Evolutionary conservation across 1,140 invertebrate genomes (phyloP).

Genomic region (Drosophila quadrilineata): DNA sequence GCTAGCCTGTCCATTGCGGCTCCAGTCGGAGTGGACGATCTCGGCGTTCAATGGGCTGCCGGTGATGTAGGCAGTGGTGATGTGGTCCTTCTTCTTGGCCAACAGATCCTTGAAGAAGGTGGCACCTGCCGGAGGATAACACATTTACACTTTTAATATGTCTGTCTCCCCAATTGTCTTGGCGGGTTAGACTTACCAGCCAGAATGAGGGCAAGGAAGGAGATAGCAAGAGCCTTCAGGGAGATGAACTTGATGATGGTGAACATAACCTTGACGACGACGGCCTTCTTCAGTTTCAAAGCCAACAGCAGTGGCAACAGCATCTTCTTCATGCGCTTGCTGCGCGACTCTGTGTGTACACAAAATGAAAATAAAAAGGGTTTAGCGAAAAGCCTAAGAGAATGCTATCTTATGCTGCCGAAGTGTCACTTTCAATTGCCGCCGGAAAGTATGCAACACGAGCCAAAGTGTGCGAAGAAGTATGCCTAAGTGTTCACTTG

Average conservation of each 20-base stretch:
- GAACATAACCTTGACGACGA: conserved; percentile 85
- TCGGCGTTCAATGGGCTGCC: conserved; percentile 80
- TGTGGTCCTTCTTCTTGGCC: conserved; percentile 81
- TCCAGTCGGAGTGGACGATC: conserved; percentile 81
- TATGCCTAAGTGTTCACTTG: not conserved
- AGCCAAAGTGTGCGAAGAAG: not conserved
- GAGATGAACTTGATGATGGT: conserved; percentile 84
- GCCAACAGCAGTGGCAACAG: conserved; percentile 84
- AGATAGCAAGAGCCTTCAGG: conserved; percentile 85
- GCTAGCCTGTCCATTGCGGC: conserved; percentile 77
- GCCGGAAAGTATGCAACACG: conserved; percentile 49
- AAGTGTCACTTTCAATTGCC: conserved; percentile 3
- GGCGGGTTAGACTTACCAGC: conserved; percentile 77
- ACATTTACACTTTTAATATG: conserved; percentile 36
- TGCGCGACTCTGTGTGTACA: conserved; percentile 82
- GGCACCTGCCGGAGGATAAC: conserved; percentile 49
- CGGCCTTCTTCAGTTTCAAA: conserved; percentile 85
- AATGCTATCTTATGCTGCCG: conserved; percentile 12
- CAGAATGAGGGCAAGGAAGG: conserved; percentile 84
- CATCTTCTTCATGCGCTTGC: conserved; percentile 84
- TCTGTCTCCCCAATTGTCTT: too few species aligned
- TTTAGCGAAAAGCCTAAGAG: conserved; percentile 37
- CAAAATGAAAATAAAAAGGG: conserved; percentile 1
- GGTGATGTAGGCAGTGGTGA: conserved; percentile 81
- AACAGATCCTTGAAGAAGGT: conserved; percentile 81